phyloP scores from a whole-genome alignment of 2,888 invertebrate genomes.

The Tipula confusa region DNA sequence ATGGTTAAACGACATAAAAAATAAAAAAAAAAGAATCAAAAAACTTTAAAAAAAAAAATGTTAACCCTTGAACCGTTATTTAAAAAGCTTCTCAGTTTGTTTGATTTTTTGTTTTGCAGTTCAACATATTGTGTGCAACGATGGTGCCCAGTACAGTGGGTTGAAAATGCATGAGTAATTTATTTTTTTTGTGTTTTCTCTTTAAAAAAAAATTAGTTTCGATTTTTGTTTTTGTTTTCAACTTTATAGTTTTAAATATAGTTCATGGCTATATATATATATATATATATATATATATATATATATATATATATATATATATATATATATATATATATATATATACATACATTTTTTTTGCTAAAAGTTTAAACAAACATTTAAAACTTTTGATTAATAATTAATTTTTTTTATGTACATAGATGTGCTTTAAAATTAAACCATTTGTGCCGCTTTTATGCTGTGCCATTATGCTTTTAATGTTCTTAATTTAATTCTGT shows the following conservation, averaged over 20 bases:
- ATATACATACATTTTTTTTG: neutral
- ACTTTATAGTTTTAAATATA: neutral
- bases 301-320: too few species aligned
- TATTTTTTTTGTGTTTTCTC: neutral
- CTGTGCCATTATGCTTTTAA: too few species aligned
- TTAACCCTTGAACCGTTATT: neutral
- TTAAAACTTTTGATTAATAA: neutral
- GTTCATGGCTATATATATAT: neutral
- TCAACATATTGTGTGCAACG: neutral
- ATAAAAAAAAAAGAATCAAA: neutral
- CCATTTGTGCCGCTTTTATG: too few species aligned
- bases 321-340: too few species aligned
- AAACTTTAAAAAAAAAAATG: neutral
- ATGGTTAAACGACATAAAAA: neutral
- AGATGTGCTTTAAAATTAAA: neutral
- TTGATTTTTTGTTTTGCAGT: neutral
- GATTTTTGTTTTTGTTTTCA: neutral
- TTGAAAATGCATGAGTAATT: neutral
- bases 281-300: too few species aligned
- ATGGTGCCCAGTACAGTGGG: neutral
- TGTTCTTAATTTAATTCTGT: neutral
- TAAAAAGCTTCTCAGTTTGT: neutral
- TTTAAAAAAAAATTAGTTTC: neutral
- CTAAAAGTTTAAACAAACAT: neutral
- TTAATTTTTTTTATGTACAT: neutral